Base-by-base conservation (phyloP, 2,888 invertebrate genomes). In the Scaptomyza parva region DNA sequence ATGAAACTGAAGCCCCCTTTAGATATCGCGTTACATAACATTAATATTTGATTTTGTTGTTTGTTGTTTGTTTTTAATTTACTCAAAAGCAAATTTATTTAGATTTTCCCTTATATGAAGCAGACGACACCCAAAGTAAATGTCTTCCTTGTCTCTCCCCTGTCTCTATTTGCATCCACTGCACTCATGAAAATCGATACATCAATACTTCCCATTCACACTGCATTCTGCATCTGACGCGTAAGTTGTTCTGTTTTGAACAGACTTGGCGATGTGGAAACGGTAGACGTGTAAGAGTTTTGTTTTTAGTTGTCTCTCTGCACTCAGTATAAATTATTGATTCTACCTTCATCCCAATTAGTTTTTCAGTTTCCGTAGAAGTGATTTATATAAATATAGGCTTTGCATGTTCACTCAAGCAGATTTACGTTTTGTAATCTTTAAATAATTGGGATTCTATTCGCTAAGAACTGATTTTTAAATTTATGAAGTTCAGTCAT, bases 1-100 rank as follows among this genome's bases (percentile, higher is more conserved):
- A 79, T 69, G 51, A 53, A 54, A 66, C 51, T 60, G 86, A 66
- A 74, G 45, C 61, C 45, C 61, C 43, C 51, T 61, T 50, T 43
- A 60, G 22, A 55, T 62, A 71, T 76, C 71, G 82, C 79, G 85
- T 70, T 73, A 66, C 77, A 76, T 76, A 59, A 76, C 78, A 80
- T 88, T 87, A 88, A 89, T 88, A 83, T 88, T 88, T 89, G 86
- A 89, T 74, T 88, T 86, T 70, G 73, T 72, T 88, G 88, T 85
- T 85, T 85, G 86, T 76, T 86, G 88, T 85, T 85, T 85, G 86
- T 76, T 86, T 85, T 85, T 88, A 77, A 85, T 88, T 86, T 85
- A 53, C 71, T 77, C 74, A 28, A 88, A 67, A 74, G 86, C 78
- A 74, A 83, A 86, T 85, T 72, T 88, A 70, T 77, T 72, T 78